A percentile compares a stretch with the other conserved stretches of the same genome.
Conservation (phyloP, 1,140 invertebrate species). For the Mya arenaria region DNA sequence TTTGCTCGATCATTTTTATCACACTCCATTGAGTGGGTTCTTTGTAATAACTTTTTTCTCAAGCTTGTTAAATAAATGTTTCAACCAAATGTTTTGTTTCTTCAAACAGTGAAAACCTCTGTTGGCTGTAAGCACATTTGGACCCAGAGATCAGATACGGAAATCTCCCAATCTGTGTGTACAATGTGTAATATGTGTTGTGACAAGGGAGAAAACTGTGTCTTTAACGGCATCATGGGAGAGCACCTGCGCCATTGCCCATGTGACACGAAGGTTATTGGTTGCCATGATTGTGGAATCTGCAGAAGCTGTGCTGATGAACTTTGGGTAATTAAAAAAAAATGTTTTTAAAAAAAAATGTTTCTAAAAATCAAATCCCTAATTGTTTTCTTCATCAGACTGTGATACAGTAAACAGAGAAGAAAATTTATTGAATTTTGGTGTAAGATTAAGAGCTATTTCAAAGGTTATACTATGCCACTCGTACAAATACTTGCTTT, state of each 20-base stretch:
- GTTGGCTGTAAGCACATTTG: constrained; percentile 74
- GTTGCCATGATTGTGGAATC: constrained; percentile 74
- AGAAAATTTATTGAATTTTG: too few species aligned
- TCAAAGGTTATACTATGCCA: too few species aligned
- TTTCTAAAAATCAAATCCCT: too few species aligned
- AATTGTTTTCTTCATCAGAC: too few species aligned
- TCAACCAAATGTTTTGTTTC: too few species aligned
- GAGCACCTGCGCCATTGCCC: constrained; percentile 65
- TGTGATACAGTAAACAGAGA: too few species aligned
- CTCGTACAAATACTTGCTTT: too few species aligned
- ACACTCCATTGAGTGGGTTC: too few species aligned
- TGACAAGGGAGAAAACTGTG: constrained; percentile 67
- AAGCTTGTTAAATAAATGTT: too few species aligned
- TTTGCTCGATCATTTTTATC: too few species aligned
- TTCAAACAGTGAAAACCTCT: constrained; percentile 73
- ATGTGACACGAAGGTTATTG: constrained; percentile 67
- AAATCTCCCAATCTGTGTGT: constrained; percentile 68
- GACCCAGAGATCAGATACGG: constrained; percentile 35
- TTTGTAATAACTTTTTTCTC: too few species aligned
- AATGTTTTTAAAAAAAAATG: not conserved
- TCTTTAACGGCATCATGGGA: constrained; percentile 68
- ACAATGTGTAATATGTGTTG: constrained; percentile 75
- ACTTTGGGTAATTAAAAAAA: constrained; percentile 68
- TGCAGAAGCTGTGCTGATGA: constrained; percentile 71
- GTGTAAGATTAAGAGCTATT: too few species aligned